These are phyloP conservation scores for Heliopora coerulea DNA, from an alignment of 92 coral and sea anemone genomes.

Conservation along the genomic window DNA sequence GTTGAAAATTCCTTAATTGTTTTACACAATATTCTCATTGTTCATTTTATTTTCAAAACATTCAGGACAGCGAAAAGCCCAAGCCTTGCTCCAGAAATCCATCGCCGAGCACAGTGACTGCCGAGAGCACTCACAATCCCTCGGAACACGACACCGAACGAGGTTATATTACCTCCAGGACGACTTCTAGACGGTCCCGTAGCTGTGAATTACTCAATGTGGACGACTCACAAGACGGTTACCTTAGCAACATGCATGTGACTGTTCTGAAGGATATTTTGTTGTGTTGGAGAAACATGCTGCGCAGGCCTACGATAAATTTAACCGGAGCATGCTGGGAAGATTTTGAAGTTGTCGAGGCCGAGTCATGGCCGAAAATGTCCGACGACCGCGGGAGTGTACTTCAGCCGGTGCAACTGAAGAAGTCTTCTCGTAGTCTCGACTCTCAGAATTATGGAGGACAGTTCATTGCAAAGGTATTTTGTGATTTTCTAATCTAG, in stretches of 20 bases:
- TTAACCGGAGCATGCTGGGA: conserved; percentile 42
- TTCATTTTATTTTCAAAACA: too few relatives aligned
- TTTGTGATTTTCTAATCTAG: too few relatives aligned
- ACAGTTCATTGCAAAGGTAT: conserved; percentile 34
- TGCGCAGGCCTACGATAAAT: conserved; percentile 29
- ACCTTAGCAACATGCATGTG: conserved; percentile 21
- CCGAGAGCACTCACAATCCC: not conserved
- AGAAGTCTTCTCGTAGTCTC: conserved; percentile 2
- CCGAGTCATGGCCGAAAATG: conserved; percentile 24
- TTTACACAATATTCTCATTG: too few relatives aligned
- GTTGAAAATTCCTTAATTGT: too few relatives aligned
- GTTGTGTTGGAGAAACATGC: conserved; percentile 21
- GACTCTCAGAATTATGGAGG: not conserved
- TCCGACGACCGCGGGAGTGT: conserved; percentile 29
- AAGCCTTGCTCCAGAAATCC: not conserved
- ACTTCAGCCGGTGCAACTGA: conserved; percentile 15
- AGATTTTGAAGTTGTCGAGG: conserved; percentile 29
- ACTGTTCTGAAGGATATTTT: conserved; percentile 25
- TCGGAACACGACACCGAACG: not conserved
- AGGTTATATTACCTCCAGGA: not conserved
- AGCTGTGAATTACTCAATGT: conserved; percentile 17
- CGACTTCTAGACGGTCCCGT: conserved; percentile 20
- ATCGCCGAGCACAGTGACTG: not conserved
- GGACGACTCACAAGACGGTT: conserved; percentile 3
- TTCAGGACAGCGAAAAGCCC: conserved; percentile 9